Base-by-base conservation (phyloP, 2,797 vertebrate species). In the Buceros bicornis region DNA sequence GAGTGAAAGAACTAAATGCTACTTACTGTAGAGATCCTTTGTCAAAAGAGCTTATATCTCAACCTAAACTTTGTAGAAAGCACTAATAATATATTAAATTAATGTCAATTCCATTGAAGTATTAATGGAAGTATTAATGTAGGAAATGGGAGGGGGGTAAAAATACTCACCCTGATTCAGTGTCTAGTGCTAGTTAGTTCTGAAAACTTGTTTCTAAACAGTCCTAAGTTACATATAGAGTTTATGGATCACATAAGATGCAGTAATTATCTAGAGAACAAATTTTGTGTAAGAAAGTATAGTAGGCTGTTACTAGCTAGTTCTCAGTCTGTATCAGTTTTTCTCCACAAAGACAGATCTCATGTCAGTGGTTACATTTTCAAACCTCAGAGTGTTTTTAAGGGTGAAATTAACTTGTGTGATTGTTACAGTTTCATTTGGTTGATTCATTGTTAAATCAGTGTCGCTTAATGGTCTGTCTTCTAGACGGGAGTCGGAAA, bases 401-500 rank as follows among this genome's bases (percentile, higher is more conserved):
- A 90, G 70, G 50, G 48, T 76, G 81, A 93, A 61, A 82, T 86
- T 42, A 76, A 26, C 22, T 21, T 61, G 42, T 82, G n/a, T 5
- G 4, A 37, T 65, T 93, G 61, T 94, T 94, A 45, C 15, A 37
- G 43, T 62, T 77, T 43, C 11, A 35, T 87, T 89, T 92, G 82
- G 64, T 65, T 93, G 76, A 80, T 61, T 96, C 42, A 37, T 73
- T 93, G 53, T 74, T 93, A 89, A 91, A 69, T 95, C 51, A 14
- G 25, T 90, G 54, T 90, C 77, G 77, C 79, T 91, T 92, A 90
- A 87, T 87, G 80, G 40, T 91, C 90, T 85, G 28, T 92, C 84
- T 94, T 87, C 31, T 56, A 99, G 99, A 95, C 98, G 99, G 58
- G 99, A 99, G 93, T 99, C 99, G 0, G 99, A 99, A 95, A 98